Evolutionary conservation across 2,797 vertebrate species (phyloP).

Genomic region (Artibeus jamaicensis): DNA sequence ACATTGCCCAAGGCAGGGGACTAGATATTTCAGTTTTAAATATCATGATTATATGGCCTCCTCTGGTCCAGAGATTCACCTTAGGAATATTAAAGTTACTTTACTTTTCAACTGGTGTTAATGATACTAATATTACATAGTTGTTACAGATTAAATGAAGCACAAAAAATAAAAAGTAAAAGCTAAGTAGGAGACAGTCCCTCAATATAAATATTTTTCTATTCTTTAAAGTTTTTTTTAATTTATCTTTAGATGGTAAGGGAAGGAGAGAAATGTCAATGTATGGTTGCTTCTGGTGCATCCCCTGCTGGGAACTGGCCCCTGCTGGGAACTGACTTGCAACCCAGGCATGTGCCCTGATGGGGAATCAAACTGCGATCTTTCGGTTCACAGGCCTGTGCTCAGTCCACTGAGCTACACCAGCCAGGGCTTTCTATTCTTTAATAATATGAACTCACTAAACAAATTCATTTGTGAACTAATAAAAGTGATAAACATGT

Average conservation of each 20-base stretch:
- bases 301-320: no score
- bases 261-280: no score
- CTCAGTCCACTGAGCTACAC: no score
- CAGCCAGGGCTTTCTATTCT: no score
- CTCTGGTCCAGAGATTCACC: neutral
- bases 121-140: neutral
- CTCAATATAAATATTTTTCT: neutral
- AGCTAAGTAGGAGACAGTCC: neutral
- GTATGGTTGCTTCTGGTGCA: no score
- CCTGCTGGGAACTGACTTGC: no score
- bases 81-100: neutral
- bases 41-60: neutral
- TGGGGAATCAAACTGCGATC: no score
- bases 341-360: no score
- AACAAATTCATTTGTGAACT: neutral
- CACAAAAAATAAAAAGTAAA: constrained; percentile 15
- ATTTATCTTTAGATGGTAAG: no score
- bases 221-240: no score
- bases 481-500: neutral
- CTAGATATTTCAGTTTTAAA: neutral
- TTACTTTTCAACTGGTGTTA: neutral
- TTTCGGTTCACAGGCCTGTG: no score
- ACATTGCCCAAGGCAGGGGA: neutral
- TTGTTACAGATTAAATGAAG: neutral
- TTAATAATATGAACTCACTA: neutral